These are phyloP conservation scores for Taphrorychus bicolor DNA, from an alignment of 2,888 invertebrate genomes.

Conservation along the genomic window DNA sequence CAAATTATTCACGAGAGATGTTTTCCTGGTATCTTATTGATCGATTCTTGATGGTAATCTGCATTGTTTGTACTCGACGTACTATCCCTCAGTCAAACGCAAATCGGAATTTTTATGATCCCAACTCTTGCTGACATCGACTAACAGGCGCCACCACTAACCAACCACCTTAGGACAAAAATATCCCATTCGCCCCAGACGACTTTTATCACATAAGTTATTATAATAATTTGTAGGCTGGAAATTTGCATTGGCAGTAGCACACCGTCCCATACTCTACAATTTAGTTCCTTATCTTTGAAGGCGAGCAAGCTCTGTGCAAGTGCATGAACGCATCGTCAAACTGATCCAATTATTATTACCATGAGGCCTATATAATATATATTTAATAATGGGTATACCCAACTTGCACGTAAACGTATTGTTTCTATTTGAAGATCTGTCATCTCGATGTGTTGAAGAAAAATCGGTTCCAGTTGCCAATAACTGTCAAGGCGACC, in stretches of 20 bases:
- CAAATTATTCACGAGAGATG: too few species aligned
- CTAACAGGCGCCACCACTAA: too few species aligned
- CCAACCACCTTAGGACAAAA: constrained; percentile 22
- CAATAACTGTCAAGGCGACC: not conserved
- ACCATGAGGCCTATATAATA: not conserved
- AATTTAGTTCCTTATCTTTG: constrained; percentile 33
- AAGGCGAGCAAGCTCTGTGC: constrained; percentile 27
- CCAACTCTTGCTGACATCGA: too few species aligned
- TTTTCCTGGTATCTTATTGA: too few species aligned
- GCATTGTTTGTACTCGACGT: too few species aligned
- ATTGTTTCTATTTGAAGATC: not conserved
- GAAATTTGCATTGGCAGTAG: constrained; percentile 40
- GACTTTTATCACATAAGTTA: constrained; percentile 35
- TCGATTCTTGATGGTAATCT: too few species aligned
- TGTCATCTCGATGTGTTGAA: not conserved
- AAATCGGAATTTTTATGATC: too few species aligned
- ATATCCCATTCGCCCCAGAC: constrained; percentile 27
- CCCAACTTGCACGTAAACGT: not conserved
- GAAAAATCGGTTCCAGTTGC: not conserved
- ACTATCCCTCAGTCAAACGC: too few species aligned
- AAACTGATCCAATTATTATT: constrained; percentile 36
- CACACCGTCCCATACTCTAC: constrained; percentile 34
- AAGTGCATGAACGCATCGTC: constrained; percentile 24
- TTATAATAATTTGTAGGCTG: constrained; percentile 39
- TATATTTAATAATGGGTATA: not conserved